A percentile compares a stretch with the other conserved stretches of the same genome.
Conservation (phyloP, 2,888 invertebrate genomes). For the Odontomyia ornata region DNA sequence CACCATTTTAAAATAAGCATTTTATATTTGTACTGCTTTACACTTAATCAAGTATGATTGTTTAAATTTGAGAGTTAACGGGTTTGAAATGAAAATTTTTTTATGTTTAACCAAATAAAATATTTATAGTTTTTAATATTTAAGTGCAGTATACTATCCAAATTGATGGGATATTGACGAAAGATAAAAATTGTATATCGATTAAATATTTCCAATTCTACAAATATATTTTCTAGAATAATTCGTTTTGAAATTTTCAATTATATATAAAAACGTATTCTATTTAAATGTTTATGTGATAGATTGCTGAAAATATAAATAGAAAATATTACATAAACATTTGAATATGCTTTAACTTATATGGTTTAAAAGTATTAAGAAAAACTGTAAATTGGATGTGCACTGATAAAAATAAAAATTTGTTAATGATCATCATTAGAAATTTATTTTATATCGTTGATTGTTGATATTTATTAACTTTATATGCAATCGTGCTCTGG, state of each 20-base stretch:
- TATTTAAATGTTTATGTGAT: slow-evolving; percentile 38
- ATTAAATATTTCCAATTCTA: neutral
- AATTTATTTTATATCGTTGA: neutral
- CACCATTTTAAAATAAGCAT: neutral
- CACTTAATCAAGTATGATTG: neutral
- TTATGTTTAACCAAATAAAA: neutral
- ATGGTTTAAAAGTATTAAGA: slow-evolving; percentile 44
- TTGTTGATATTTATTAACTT: no score
- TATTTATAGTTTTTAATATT: neutral
- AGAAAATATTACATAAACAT: slow-evolving; percentile 32
- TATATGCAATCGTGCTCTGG: no score
- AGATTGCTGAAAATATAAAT: slow-evolving; percentile 28
- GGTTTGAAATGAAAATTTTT: neutral
- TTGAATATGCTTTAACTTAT: slow-evolving; percentile 42
- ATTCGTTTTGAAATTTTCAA: neutral
- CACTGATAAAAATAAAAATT: slow-evolving; percentile 47
- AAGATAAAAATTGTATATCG: neutral
- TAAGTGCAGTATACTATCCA: neutral
- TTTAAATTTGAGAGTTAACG: neutral
- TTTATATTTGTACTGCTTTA: neutral
- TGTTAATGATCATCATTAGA: slow-evolving; percentile 41
- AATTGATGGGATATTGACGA: neutral
- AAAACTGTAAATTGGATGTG: slow-evolving; percentile 47
- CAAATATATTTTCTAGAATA: slow-evolving; percentile 3
- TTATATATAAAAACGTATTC: slow-evolving; percentile 24